These are phyloP conservation scores for Drosophila virilis DNA, from an alignment of 1,140 invertebrate genomes.

Conservation along the genomic window DNA sequence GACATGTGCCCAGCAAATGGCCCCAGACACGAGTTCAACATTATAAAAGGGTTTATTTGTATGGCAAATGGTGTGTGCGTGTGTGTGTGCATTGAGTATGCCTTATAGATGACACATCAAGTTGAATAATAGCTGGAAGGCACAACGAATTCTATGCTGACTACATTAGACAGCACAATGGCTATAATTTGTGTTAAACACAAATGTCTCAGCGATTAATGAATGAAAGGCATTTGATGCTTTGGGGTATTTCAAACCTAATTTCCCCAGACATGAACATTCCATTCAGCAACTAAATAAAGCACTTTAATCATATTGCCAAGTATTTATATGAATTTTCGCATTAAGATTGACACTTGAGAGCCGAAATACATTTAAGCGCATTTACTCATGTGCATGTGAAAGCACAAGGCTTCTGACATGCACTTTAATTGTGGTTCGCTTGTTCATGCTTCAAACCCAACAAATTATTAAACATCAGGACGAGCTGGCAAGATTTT, in stretches of 20 bases:
- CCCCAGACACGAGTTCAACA: conserved; percentile 15
- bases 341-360: conserved; percentile 8
- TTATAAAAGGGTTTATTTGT: conserved; percentile 40
- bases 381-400: neutral
- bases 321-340: neutral
- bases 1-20: conserved; percentile 39
- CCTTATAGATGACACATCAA: conserved; percentile 33
- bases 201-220: conserved; percentile 18
- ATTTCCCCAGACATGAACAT: neutral
- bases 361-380: neutral
- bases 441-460: too few relatives aligned
- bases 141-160: conserved; percentile 11
- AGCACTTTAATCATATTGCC: conserved; percentile 10
- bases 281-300: neutral
- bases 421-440: neutral
- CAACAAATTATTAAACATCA: too few relatives aligned
- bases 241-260: neutral
- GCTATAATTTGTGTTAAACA: conserved; percentile 9
- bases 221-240: conserved; percentile 15
- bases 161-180: conserved; percentile 33
- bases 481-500: too few relatives aligned
- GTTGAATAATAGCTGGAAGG: conserved; percentile 29
- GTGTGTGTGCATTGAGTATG: conserved; percentile 6
- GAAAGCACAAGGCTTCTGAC: neutral
- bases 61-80: neutral